These are phyloP conservation scores for Rhamphomyia laevipes DNA, from an alignment of 2,888 invertebrate species.

Conservation along the genomic window DNA sequence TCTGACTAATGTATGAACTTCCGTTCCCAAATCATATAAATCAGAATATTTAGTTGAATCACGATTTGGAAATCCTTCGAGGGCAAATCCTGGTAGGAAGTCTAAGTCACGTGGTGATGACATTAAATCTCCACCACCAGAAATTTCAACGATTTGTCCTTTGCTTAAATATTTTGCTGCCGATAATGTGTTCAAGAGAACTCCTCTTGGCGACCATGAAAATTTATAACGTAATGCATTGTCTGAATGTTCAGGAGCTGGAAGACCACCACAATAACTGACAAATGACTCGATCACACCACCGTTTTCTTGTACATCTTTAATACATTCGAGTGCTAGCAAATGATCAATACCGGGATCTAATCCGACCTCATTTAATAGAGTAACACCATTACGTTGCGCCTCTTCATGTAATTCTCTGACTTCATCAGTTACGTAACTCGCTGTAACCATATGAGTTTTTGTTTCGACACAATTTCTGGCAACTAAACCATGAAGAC, in stretches of 20 bases:
- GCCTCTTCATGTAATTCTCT: constrained; percentile 73
- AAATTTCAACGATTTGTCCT: constrained; percentile 78
- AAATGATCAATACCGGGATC: constrained; percentile 99
- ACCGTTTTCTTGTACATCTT: constrained; percentile 77
- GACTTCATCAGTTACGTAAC: constrained; percentile 81
- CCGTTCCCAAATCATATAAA: constrained; percentile 73
- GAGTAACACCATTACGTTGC: constrained; percentile 75
- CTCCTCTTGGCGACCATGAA: constrained; percentile 95
- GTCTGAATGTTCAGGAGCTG: constrained; percentile 91
- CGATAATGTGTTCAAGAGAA: constrained; percentile 78
- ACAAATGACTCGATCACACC: constrained; percentile 90
- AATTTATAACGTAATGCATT: constrained; percentile 86
- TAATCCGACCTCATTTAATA: constrained; percentile 92
- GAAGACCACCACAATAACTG: constrained; percentile 94
- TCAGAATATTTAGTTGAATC: constrained; percentile 84
- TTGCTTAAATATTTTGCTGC: constrained; percentile 77
- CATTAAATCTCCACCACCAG: constrained; percentile 81
- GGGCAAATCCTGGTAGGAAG: constrained; percentile 91
- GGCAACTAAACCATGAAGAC: constrained; percentile 77
- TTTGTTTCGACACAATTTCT: constrained; percentile 73
- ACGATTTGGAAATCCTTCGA: constrained; percentile 94
- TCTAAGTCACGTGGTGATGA: constrained; percentile 65
- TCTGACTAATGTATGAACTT: constrained; percentile 78
- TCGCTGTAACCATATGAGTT: constrained; percentile 92
- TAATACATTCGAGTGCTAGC: constrained; percentile 92